Base-by-base conservation (phyloP, 2,888 invertebrate species). In the Dasysyrphus tricinctus region DNA sequence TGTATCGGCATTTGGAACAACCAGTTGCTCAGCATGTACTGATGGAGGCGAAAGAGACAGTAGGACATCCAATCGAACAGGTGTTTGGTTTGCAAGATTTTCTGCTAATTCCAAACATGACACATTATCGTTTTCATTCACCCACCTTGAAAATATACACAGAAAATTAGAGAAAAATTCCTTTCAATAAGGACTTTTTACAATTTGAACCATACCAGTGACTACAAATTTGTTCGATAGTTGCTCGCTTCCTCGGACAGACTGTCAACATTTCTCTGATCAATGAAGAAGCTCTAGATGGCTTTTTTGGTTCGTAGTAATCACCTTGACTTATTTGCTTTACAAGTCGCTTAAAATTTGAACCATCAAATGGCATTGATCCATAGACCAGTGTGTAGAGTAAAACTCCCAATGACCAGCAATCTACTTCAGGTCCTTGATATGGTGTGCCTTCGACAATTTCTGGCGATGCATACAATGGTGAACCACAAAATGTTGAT, bases 331-430 rank as follows among this genome's bases (percentile, higher is more conserved):
- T 98, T 91, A 99, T 99, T 93, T 99, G 98, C 91, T 97, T 96
- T 88, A 98, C 98, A 91, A 99, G 95, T 90, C 97, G 95, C 93
- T 98, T 98, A 93, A 99, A 99, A 93, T 99, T 98, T 88, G 98
- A 97, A 84, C 99, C 99, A 93, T 99, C 99, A 92, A 99, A 99
- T 73, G 97, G 99, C 99, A 99, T 99, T 88, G 99, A 98, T 89
- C 99, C 99, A 92, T 99, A 99, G 88, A 99, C 99, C 90, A 99
- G 94, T 61, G 99, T 99, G 93, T 99, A 99, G 11, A 99, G 94
- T 63, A 99, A 94, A 65, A 99, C 99, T 75, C 99, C 99, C 86
- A 99, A 93, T 32, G 99, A 99, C 99, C 96, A 97, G 91, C 96
- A 96, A 91, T 97, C 96, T 69, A 96, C 98, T 95, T 99, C 99